phyloP scores from a whole-genome alignment of 2,888 invertebrate genomes.

The Pedicia rivosa region DNA sequence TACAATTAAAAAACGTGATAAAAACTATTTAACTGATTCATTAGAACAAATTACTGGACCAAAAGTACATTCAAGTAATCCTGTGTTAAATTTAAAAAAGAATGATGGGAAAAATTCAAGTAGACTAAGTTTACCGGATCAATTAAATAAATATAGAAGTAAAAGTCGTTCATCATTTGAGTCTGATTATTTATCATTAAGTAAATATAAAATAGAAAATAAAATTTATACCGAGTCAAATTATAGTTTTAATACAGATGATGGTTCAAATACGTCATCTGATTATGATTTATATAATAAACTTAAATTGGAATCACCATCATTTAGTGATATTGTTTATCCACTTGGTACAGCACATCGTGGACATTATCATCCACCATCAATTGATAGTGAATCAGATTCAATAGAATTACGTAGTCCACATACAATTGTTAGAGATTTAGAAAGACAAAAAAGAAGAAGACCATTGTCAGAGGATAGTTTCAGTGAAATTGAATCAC shows the following conservation, averaged over 20 bases:
- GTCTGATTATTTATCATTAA: conserved; percentile 1
- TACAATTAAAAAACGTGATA: conserved; percentile 26
- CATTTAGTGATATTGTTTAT: conserved; percentile 19
- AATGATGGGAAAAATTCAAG: conserved; percentile 22
- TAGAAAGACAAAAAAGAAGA: conserved; percentile 47
- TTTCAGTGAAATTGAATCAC: conserved; percentile 44
- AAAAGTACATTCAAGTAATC: conserved; percentile 28
- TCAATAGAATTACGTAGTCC: conserved; percentile 38
- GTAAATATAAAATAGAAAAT: conserved; percentile 14
- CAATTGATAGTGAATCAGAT: conserved; percentile 24
- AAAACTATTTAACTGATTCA: conserved; percentile 21
- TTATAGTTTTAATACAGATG: conserved; percentile 29
- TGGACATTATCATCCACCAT: conserved; percentile 9
- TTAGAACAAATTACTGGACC: conserved; percentile 28
- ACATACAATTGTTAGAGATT: conserved; percentile 31
- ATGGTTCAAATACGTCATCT: conserved; percentile 28
- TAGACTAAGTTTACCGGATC: conserved; percentile 28
- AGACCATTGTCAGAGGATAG: conserved; percentile 62
- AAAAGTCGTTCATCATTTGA: not conserved
- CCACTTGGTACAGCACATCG: conserved; percentile 24
- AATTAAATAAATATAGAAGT: conserved; percentile 20
- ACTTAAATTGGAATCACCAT: conserved; percentile 24
- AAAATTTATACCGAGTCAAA: conserved; percentile 28
- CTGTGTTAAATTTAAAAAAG: conserved; percentile 21
- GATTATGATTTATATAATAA: conserved; percentile 29